phyloP scores from a whole-genome alignment of 2,888 invertebrate species.

The Bellardia pandia region DNA sequence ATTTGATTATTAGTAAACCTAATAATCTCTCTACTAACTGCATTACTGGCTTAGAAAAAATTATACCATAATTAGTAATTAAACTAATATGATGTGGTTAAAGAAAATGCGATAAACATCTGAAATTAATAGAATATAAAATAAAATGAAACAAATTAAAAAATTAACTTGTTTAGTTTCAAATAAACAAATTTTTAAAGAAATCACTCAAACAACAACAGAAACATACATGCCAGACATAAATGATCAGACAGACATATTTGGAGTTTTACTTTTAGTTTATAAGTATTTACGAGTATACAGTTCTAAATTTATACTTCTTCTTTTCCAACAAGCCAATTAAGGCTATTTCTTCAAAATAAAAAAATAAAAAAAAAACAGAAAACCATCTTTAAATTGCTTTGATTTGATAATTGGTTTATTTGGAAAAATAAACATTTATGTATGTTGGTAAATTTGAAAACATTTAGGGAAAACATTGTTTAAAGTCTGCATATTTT shows the following conservation, averaged over 20 bases:
- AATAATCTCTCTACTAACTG: neutral
- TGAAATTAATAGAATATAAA: conserved; percentile 25
- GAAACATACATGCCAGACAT: neutral
- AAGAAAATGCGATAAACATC: conserved; percentile 18
- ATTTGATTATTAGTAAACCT: no score
- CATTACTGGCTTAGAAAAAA: neutral
- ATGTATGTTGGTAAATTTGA: conserved; percentile 10
- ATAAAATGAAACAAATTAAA: conserved; percentile 1
- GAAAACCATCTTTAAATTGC: conserved; percentile 69
- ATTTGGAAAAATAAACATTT: conserved; percentile 26
- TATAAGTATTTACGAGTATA: no score
- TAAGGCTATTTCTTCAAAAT: conserved; percentile 23
- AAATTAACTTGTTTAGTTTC: conserved; percentile 15
- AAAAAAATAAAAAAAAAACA: neutral
- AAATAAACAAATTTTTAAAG: neutral
- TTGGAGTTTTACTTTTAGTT: conserved; percentile 9
- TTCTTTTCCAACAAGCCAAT: conserved; percentile 50
- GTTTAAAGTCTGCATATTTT: conserved; percentile 41
- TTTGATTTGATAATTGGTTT: conserved; percentile 74
- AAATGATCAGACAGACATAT: no score
- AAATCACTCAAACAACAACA: neutral
- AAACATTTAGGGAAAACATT: conserved; percentile 1
- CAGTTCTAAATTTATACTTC: conserved; percentile 2
- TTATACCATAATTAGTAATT: conserved; percentile 30
- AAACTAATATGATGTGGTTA: conserved; percentile 33